Base-by-base conservation (phyloP, 2,888 invertebrate genomes). In the Ormyrus nitidulus region DNA sequence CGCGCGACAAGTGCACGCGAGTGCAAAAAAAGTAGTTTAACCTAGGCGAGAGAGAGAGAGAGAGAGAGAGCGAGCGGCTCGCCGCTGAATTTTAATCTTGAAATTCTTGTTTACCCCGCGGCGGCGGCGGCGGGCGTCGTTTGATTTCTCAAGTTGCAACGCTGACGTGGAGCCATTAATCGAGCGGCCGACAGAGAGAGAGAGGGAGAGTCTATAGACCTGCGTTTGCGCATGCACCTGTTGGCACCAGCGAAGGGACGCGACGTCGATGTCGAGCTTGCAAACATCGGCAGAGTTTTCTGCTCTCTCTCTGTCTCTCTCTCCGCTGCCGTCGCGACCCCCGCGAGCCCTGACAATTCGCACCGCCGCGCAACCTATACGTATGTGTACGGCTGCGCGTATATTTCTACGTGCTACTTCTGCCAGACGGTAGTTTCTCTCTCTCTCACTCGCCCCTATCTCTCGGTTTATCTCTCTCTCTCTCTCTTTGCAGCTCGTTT, bases 191-290 rank as follows among this genome's bases (percentile, higher is more conserved):
- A 46, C 7, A 53, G 44, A 44, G 19, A 44, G 6, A 11, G 46
- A 13, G 68, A 13, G 65, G 10, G 68, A 56, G n/a, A 51, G 9
- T 10, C 10, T 53, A 65, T 65, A 56, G 46, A 54, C 19, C 34
- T 34, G 34, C 80, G 80, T 85, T 84, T 85, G 85, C 85, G 86
- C 86, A 86, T 86, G 86, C 85, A 86, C 85, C 85, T 87, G 86
- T 87, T 86, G 85, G 85, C 81, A 77, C 8, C 3, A 34, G 34
- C 34, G 34, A 34, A 34, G 34, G 34, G 34, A 34, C 34, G 51
- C 34, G 19, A 9, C 70, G 11, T n/a, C 44, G 53, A 9, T 11
- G 51, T 59, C 56, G 48, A 51, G 48, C 48, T 53, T 10, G n/a
- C 44, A 56, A 62, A 49, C 70, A 34, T 59, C 70, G 34, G 34